Base-by-base conservation (phyloP, 1,140 invertebrate genomes). In the Drosophila chauvacae region DNA sequence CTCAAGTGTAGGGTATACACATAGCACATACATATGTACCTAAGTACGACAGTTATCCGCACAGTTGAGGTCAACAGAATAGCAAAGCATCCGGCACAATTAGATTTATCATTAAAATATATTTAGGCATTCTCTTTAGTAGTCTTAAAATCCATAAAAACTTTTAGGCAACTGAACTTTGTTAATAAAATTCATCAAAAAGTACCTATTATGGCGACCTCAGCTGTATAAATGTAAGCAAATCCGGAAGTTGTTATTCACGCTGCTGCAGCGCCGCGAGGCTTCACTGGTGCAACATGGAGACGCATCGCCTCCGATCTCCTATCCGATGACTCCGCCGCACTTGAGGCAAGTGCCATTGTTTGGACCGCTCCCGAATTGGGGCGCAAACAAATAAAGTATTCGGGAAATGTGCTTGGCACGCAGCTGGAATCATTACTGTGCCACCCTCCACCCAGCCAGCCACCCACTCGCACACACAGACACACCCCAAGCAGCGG, bases 181-280 rank as follows among this genome's bases (percentile, higher is more conserved):
- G 2, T 1, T 23, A 51, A 4, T 7, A 9, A n/a, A 50, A 55
- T 39, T 0, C 18, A 3, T 28, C 4, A 20, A 14, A 26, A 18
- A 4, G 13, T 3, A n/a, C 1, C 60, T 62, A 37, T 9, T 18
- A 9, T 7, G 9, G 23, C 18, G 7, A 23, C 30, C 63, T 26
- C 30, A 10, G 42, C 58, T 63, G 42, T 66, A 18, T 4, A 14
- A 14, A 64, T 60, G 56, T 61, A 68, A 80, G 65, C 60, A 50
- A 80, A 71, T 62, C 85, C 77, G 85, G 84, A 88, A 88, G 78
- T 81, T 80, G 74, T 84, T 84, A 80, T 84, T 66, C 81, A 77
- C 71, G 74, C 69, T 44, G 60, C 60, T 53, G 42, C 48, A 48
- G 33, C 41, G 63, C 62, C 48, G 18, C 48, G 33, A 81, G 65